Evolutionary conservation across 92 coral and sea anemone genomes (phyloP).

Genomic region (Umimayanthus kanabou): DNA sequence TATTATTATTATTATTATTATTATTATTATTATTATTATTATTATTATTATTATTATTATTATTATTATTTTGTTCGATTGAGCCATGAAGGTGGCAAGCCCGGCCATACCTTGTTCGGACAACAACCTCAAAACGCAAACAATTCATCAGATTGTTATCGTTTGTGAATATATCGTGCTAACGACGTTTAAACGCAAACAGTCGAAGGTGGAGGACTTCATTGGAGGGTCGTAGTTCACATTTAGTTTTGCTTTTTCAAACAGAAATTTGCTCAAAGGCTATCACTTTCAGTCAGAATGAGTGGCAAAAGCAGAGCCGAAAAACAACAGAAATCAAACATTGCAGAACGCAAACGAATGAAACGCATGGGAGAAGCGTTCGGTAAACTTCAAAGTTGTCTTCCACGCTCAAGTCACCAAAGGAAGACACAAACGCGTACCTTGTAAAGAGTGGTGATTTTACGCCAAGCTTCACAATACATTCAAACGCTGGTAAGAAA

Average conservation of each 20-base stretch:
- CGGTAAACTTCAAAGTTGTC: background rate
- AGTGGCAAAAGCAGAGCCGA: background rate
- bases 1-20: too few species aligned
- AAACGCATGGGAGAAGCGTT: background rate
- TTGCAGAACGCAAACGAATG: slow-evolving; percentile 18
- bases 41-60: too few species aligned
- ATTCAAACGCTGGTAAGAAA: background rate
- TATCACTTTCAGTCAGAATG: background rate
- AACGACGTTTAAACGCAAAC: background rate
- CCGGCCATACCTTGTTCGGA: background rate
- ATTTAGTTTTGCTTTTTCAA: too few species aligned
- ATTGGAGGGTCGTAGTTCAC: too few species aligned
- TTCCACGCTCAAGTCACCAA: background rate
- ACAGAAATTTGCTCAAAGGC: background rate
- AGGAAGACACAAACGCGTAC: background rate
- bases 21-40: too few species aligned
- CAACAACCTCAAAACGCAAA: background rate
- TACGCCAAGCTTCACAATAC: background rate
- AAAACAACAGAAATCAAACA: slow-evolving; percentile 13
- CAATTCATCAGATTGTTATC: background rate
- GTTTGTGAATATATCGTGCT: background rate
- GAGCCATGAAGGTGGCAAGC: background rate
- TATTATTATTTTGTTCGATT: background rate
- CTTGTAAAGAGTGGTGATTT: background rate
- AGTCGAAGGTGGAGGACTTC: background rate